Conservation (phyloP, 64 coral and sea anemone genomes). For the Acropora tenuis region DNA sequence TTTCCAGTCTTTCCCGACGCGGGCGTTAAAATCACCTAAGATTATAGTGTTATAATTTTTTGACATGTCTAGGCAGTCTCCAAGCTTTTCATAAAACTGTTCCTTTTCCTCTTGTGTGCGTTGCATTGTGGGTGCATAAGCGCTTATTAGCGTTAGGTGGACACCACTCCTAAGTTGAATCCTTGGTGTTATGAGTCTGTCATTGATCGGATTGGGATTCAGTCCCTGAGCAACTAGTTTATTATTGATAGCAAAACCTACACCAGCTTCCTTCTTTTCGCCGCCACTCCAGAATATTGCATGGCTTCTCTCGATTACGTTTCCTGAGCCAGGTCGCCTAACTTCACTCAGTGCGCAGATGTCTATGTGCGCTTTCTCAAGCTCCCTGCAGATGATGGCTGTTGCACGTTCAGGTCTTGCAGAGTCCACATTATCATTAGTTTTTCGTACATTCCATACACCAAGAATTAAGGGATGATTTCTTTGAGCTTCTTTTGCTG, state of each 20-base stretch:
- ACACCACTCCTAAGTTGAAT: neutral
- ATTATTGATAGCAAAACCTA: conserved; percentile 41
- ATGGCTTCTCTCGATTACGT: conserved; percentile 56
- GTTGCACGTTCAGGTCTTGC: conserved; percentile 51
- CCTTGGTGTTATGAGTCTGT: conserved; percentile 9
- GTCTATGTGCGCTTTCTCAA: conserved; percentile 52
- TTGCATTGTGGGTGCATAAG: too few species aligned
- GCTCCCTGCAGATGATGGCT: conserved; percentile 28
- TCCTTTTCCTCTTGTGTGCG: conserved; percentile 33
- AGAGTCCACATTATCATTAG: conserved; percentile 36
- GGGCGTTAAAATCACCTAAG: conserved; percentile 45
- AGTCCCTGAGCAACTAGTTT: neutral
- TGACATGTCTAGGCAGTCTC: neutral
- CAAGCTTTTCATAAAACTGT: conserved; percentile 49
- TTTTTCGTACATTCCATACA: neutral
- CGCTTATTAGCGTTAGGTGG: conserved; percentile 6
- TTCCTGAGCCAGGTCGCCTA: conserved; percentile 41
- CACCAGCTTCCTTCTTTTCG: conserved; percentile 8
- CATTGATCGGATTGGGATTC: conserved; percentile 26
- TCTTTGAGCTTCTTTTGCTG: neutral
- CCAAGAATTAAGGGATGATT: too few species aligned
- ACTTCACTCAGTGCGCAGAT: conserved; percentile 70
- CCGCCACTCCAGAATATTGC: conserved; percentile 59
- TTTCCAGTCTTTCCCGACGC: conserved; percentile 19
- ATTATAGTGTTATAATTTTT: conserved; percentile 21